Evolutionary conservation across 2,113 vertebrate species (phyloP), one percentile per base, ranked within the genome.

Genomic region (Eurypyga helias): DNA sequence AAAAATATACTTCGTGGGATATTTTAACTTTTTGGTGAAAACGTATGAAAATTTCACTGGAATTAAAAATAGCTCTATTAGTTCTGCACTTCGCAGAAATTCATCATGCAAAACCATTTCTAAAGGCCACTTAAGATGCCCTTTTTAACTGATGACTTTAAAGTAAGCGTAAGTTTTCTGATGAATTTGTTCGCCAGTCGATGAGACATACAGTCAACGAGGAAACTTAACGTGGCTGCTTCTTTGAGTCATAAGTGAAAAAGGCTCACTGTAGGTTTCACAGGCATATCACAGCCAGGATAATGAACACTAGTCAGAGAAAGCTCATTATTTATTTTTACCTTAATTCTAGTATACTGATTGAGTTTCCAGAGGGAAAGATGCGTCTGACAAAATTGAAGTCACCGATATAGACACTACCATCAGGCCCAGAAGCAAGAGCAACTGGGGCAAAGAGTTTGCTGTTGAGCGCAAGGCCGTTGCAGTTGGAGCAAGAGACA

Each of bases 361-460:
- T 96, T 2, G 99, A 98, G 95, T 98, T 99, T 96, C 99, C 99
- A 1, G 99, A 99, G 36, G 99, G 99, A 79, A 99, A 98, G 94
- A 99, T 98, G 78, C 99, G 97, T 38, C 99, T 98, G 80, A 99
- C 98, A 89, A 99, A 99, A 97, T 99, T 99, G 97, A 99, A 99
- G 97, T 99, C 99, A 3, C 99, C 99, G 25, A 99, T 97, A 41
- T 99, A 99, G 64, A 99, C 95, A 2, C 99, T 99, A 24, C 99
- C 99, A 36, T 99, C 99, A 0, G 99, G 98, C 15, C 99, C 99
- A 28, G 98, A 99, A 46, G 99, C 99, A 29, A 99, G 98, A 3
- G 99, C 99, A 54, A 99, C 99, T 0, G 99, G 99, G 20, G 99
- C 99, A 66, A 99, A 99, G 52, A 99, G 99, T 96, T 99, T 99